phyloP scores from a whole-genome alignment of 1,140 invertebrate genomes.

The Brachionus asplanchnoidis region DNA sequence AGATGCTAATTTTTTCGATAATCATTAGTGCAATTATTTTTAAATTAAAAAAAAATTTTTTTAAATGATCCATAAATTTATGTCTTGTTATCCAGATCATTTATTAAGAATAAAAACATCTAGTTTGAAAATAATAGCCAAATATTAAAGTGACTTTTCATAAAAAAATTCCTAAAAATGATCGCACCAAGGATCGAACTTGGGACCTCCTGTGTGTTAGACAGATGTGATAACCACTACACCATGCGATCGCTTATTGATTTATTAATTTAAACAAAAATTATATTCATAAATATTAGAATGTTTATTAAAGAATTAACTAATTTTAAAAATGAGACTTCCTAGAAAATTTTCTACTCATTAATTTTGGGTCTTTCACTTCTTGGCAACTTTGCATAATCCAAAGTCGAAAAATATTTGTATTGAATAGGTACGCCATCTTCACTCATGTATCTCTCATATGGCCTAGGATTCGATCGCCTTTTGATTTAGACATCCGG shows the following conservation, averaged over 20 bases:
- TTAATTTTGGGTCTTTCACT: not conserved
- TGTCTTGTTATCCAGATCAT: too few relatives aligned
- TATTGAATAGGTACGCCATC: constrained; percentile 13
- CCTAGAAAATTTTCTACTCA: too few relatives aligned
- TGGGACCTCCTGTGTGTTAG: not conserved
- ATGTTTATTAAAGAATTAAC: not conserved
- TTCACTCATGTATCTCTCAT: not conserved
- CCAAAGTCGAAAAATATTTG: constrained; percentile 28
- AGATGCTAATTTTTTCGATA: too few relatives aligned
- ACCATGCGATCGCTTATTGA: not conserved
- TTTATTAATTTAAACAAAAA: too few relatives aligned
- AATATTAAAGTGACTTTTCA: too few relatives aligned
- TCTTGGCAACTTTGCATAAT: not conserved
- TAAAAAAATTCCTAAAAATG: not conserved
- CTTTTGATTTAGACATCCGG: constrained; percentile 19
- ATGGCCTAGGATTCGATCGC: not conserved
- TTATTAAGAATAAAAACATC: too few relatives aligned
- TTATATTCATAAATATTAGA: too few relatives aligned
- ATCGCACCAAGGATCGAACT: not conserved
- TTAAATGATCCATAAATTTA: too few relatives aligned
- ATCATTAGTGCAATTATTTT: too few relatives aligned
- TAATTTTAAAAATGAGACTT: not conserved
- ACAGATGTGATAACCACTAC: not conserved
- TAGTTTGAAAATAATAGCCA: too few relatives aligned
- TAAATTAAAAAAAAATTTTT: too few relatives aligned